Evolutionary conservation across 2,113 vertebrate genomes (phyloP).

Genomic region (Thymallus thymallus): DNA sequence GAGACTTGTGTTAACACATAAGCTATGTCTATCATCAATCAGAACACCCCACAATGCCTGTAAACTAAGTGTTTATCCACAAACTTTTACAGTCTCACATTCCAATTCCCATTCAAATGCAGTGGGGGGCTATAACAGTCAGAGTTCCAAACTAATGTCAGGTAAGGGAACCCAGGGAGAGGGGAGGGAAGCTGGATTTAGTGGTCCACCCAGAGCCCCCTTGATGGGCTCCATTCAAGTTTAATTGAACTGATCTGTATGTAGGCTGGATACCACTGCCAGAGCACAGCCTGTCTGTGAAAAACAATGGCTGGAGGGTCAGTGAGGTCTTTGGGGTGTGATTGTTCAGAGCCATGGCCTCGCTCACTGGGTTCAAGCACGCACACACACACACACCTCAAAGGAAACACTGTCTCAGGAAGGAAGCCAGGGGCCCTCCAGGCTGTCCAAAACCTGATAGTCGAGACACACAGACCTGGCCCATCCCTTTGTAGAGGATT

Average conservation of each 20-base stretch:
- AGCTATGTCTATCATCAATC: background rate
- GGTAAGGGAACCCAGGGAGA: background rate
- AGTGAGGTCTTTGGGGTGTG: background rate
- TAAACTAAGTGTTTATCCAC: background rate
- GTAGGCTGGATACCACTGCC: too few species aligned
- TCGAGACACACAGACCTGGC: background rate
- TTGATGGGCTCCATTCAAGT: background rate
- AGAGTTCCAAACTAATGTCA: background rate
- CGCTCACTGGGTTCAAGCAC: background rate
- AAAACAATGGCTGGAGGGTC: constrained; percentile 6
- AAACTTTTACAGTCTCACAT: background rate
- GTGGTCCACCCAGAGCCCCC: background rate
- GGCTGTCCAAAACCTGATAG: background rate
- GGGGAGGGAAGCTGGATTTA: background rate
- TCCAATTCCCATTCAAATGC: background rate
- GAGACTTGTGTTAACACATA: background rate
- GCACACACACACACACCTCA: background rate
- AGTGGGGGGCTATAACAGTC: background rate
- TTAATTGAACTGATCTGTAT: background rate
- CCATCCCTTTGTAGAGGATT: background rate
- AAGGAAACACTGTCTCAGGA: constrained; percentile 7
- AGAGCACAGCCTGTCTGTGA: background rate
- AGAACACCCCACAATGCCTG: background rate
- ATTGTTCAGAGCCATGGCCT: background rate
- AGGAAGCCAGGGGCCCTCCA: constrained; percentile 1